Evolutionary conservation across 23 tunicate species (phyloP).

Genomic region (Halocynthia roretzi): DNA sequence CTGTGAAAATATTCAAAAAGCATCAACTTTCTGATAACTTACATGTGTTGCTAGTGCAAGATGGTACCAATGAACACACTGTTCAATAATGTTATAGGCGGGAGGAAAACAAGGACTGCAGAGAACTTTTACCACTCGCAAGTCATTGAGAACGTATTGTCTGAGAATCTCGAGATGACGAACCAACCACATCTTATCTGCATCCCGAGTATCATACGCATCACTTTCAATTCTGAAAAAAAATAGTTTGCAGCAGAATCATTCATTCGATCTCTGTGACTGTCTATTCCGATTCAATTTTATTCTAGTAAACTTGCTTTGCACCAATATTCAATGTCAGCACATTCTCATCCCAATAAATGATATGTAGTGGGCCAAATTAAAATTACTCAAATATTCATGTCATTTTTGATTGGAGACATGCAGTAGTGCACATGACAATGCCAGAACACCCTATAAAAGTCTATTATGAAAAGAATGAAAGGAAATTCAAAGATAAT

Average conservation of each 20-base stretch:
- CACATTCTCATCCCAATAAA: too few species aligned
- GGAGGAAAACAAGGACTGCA: conserved; percentile 85
- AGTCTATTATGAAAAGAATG: too few species aligned
- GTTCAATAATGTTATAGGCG: conserved; percentile 74
- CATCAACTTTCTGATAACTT: neutral
- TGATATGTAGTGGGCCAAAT: neutral
- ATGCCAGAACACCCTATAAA: too few species aligned
- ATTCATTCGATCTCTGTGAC: too few species aligned
- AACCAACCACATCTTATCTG: conserved; percentile 90
- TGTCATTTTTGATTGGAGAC: too few species aligned
- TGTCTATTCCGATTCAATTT: too few species aligned
- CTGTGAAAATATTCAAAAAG: neutral
- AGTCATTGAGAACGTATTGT: conserved; percentile 58
- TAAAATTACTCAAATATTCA: too few species aligned
- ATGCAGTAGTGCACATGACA: too few species aligned
- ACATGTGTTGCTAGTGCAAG: conserved; percentile 72
- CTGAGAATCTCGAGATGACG: conserved; percentile 81
- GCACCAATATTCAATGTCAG: too few species aligned
- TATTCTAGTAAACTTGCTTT: too few species aligned
- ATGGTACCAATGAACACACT: conserved; percentile 89
- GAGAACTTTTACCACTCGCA: conserved; percentile 54
- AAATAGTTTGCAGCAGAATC: too few species aligned
- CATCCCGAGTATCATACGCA: conserved; percentile 62
- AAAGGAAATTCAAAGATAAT: too few species aligned
- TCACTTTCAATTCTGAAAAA: conserved; percentile 77